These are phyloP conservation scores for Hippasteria phrygiana DNA, from an alignment of 53 echinoderm and acorn worm species.

Conservation along the genomic window DNA sequence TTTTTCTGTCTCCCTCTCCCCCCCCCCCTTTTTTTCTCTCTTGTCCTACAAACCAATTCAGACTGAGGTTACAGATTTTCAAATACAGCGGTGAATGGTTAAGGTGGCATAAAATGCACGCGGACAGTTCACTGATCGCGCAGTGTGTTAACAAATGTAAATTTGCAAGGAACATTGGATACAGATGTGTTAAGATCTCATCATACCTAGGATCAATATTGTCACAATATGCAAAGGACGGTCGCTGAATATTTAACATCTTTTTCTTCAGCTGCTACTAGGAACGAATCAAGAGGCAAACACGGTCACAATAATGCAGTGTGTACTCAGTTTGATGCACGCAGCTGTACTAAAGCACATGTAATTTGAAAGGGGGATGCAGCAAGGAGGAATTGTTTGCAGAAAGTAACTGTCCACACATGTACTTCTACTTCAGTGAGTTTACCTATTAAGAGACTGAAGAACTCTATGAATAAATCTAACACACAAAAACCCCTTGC, in stretches of 20 bases:
- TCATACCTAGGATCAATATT: slow-evolving; percentile 24
- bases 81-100: neutral
- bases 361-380: neutral
- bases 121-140: slow-evolving; percentile 19
- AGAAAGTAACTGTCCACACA: neutral
- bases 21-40: neutral
- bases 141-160: slow-evolving; percentile 55
- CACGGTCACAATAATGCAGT: neutral
- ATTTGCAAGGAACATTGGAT: slow-evolving; percentile 8
- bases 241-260: slow-evolving; percentile 21
- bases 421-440: neutral
- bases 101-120: slow-evolving; percentile 17
- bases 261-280: neutral
- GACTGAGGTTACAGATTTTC: slow-evolving; percentile 16
- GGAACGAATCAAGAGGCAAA: neutral
- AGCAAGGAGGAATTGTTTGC: neutral
- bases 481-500: too few relatives aligned
- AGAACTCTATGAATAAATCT: too few relatives aligned
- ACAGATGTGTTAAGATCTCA: slow-evolving; percentile 22
- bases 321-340: neutral
- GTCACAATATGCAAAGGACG: slow-evolving; percentile 25
- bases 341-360: neutral
- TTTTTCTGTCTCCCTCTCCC: neutral
- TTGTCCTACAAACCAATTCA: neutral
- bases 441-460: neutral